Base-by-base conservation (phyloP, 2,797 vertebrate species). In the Coracias cyanogaster region DNA sequence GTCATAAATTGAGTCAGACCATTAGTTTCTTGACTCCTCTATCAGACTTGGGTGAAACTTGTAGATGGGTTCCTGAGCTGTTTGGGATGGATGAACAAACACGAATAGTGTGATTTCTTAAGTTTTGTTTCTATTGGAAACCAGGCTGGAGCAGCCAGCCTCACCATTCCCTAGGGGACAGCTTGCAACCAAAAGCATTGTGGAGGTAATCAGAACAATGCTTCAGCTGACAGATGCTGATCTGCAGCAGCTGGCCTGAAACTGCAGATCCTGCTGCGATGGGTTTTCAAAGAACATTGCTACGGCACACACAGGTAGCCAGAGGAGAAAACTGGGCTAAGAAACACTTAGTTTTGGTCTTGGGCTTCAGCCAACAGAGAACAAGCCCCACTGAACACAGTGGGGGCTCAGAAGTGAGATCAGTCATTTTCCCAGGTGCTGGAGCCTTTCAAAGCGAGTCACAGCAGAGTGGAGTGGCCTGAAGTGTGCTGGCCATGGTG, bases 141-240 rank as follows among this genome's bases (percentile, higher is more conserved):
- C 18, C 17, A 74, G 65, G 41, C 58, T 74, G 71, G 85, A 77
- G 57, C 19, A 33, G 49, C 45, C 67, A 83, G 72, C 54, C 85
- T 72, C n/a, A 39, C 46, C 29, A 3, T 86, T 94, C 72, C 58
- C 31, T 48, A 3, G 15, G 61, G 73, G 65, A 54, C 22, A 78
- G 57, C 70, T 89, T 52, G 21, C 1, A 7, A 88, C 82, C 58
- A 55, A 88, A 89, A 88, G 14, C 61, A 81, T 81, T 65, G 67
- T 61, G 57, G 79, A 87, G 12, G 43, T 93, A 71, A 77, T 61
- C 79, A 91, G 78, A 74, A 89, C 82, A 91, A 78, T 83, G 57
- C 60, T 89, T 82, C 67, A 92, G 71, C 57, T 58, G 39, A 22
- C 43, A 84, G 33, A 51, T 72, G 65, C 62, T 90, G 52, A 65